Conservation (phyloP, 2,797 vertebrate species). For the Enteromius treurensis region DNA sequence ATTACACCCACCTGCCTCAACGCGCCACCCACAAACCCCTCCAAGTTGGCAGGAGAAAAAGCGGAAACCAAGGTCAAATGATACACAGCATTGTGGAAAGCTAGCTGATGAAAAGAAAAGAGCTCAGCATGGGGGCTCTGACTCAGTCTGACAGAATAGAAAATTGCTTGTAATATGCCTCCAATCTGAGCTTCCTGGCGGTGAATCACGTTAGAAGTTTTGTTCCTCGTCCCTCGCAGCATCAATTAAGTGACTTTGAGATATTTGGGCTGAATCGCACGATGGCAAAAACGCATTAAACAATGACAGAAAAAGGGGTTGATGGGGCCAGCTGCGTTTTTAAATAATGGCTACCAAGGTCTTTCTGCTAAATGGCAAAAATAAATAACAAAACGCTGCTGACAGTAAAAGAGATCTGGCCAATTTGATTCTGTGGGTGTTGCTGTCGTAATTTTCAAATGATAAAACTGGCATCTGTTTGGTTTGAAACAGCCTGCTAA, state of each 20-base stretch:
- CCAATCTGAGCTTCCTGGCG: constrained; percentile 47
- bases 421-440: constrained; percentile 2
- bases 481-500: neutral
- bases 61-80: constrained; percentile 53
- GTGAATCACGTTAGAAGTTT: constrained; percentile 39
- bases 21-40: constrained; percentile 44
- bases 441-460: neutral
- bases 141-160: constrained; percentile 55
- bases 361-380: neutral
- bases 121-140: constrained; percentile 53
- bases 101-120: constrained; percentile 54
- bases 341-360: neutral
- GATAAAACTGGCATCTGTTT: constrained; percentile 22
- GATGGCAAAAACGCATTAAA: neutral
- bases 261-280: neutral
- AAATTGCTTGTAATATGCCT: constrained; percentile 59
- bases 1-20: constrained; percentile 57
- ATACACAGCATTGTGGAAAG: constrained; percentile 45
- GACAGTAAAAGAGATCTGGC: neutral
- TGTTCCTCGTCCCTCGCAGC: constrained; percentile 32
- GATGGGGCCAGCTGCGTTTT: constrained; percentile 11
- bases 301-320: neutral
- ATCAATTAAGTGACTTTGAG: constrained; percentile 42
- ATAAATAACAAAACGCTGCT: neutral
- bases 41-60: constrained; percentile 41